Evolutionary conservation across 64 coral and sea anemone species (phyloP), one percentile per base, ranked within the genome.

Genomic region (Montipora capricornis): DNA sequence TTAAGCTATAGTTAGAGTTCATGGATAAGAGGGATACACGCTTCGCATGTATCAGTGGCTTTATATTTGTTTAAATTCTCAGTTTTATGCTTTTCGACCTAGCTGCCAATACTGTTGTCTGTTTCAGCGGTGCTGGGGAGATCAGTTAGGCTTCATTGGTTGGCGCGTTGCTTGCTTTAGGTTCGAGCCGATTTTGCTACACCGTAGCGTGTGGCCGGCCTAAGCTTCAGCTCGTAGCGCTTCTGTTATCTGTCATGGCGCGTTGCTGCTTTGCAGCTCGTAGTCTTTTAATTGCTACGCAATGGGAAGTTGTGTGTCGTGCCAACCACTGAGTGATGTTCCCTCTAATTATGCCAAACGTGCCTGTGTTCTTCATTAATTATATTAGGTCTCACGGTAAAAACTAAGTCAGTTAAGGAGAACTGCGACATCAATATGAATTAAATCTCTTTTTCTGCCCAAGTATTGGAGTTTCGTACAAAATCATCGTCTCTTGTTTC

Each of bases 11-110:
- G 24, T 26, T 26, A 26, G 24, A 26, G 24, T 26, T 26, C 49
- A 17, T 47, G 52, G 61, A 8, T 75, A 6, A 29, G 73, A 29
- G 73, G 73, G 37, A 44, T 37, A 26, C 22, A 44, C 22, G 6
- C 26, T 79, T 26, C 49, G 49, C 77, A 10, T 52, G 77, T 20
- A 79, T 79, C 77, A 53, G 77, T 79, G 77, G 77, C 19, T 3
- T 79, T 79, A 79, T 53, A 49, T 79, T 49, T 52, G 4, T 8
- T 8, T 9, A 75, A 44, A 37, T 75, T 44, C 24, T 8, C 13
- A 7, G 73, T 45, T 75, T 75, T 75, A 6, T 75, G 26, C 10
- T 11, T 37, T 75, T 75, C 46, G 24, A 26, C 24, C 73, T 24
- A 75, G 26, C 0, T 0, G 73, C 73, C 73, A 75, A 75, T 2